Evolutionary conservation across 2,888 invertebrate genomes (phyloP), one percentile per base, ranked within the genome.

Genomic region (Luperina testacea): DNA sequence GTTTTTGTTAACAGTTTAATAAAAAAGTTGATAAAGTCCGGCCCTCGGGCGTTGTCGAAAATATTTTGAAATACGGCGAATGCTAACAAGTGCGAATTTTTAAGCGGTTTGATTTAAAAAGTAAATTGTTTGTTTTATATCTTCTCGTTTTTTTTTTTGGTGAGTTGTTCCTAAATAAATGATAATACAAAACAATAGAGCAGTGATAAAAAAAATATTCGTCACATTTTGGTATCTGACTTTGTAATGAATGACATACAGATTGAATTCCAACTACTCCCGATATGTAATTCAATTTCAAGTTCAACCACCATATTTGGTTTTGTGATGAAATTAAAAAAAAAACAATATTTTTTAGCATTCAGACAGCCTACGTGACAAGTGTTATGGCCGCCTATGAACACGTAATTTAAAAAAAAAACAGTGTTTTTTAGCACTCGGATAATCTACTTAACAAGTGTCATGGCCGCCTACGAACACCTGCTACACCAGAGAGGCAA

Each of bases 11-110:
- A 63, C 63, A 73, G 61, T 70, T 70, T 73, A 53, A 73, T 63
- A 74, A 84, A 78, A 78, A 82, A 83, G 84, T 80, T 84, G 53
- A 38, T 70, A 84, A 73, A 70, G 42, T 27, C 65, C 80, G 17
- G 27, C 57, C 73, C 65, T 70, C 64, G 70, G 65, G 82, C 84
- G 2, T 20, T 53, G 70, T 74, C 38, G 27, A 61, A 74, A 82
- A 80, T 74, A 71, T 80, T 82, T 84, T 32, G 32, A 70, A 72
- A 61, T 71, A 74, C 38, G n/a, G 20, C 4, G 71, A 73, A 80
- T 67, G 72, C 63, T 72, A 72, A 79, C 48, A 81, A 81, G 63
- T 83, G 84, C 15, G 68, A 72, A 72, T 72, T 83, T 53, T 73
- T 57, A 74, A 65, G 48, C 27, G 42, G 59, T 73, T 82, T 74